These are phyloP conservation scores for Parauchenoglanis ngamensis DNA, from an alignment of 2,797 vertebrate species.

Conservation along the genomic window DNA sequence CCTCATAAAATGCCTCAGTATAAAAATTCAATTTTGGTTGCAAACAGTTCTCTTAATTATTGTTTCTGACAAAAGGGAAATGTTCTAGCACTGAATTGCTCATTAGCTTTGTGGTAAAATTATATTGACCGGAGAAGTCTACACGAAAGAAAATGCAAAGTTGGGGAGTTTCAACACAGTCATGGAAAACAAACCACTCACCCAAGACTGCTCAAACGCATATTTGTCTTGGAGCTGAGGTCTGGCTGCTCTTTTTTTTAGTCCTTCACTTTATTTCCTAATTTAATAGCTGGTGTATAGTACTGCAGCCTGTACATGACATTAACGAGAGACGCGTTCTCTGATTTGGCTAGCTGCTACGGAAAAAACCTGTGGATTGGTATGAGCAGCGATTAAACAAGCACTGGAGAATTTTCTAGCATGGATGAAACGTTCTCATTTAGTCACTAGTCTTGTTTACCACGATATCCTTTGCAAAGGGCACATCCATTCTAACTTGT, in stretches of 20 bases:
- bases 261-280: background rate
- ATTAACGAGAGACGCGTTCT: background rate
- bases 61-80: background rate
- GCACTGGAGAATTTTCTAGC: background rate
- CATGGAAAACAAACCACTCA: background rate
- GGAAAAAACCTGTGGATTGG: slow-evolving; percentile 10
- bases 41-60: background rate
- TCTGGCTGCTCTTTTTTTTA: background rate
- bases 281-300: background rate
- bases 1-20: background rate
- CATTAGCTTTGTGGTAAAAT: background rate
- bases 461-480: background rate
- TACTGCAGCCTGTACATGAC: background rate
- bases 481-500: background rate
- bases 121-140: too few relatives aligned
- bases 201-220: background rate
- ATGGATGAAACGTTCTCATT: slow-evolving; percentile 11
- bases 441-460: background rate
- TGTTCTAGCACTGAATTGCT: background rate
- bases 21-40: background rate
- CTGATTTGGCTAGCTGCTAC: background rate
- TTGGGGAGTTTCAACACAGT: background rate
- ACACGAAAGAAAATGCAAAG: background rate
- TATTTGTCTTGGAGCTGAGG: background rate
- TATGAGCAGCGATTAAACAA: slow-evolving; percentile 3